Base-by-base conservation (phyloP, 2,797 vertebrate species). In the Borostomias antarcticus region DNA sequence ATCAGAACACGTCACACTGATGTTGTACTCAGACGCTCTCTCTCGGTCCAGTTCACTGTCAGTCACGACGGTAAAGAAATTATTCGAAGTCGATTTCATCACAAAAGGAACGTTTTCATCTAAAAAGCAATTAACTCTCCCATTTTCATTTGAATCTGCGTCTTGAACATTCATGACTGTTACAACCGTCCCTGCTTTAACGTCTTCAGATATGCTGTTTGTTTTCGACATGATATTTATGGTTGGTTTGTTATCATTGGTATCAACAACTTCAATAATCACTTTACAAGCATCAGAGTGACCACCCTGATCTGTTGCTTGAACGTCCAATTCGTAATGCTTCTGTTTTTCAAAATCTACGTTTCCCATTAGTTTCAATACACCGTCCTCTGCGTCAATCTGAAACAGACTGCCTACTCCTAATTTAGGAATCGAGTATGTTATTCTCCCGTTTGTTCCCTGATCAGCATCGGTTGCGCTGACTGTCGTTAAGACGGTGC, bases 241-340 rank as follows among this genome's bases (percentile, higher is more conserved):
- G 0, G 82, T 68, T 1, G 94, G 94, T 0, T 21, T 58, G 3
- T 94, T 94, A 60, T 95, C 94, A 0, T 95, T 95, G 1, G 2
- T 84, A 10, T 94, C 93, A 0, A 84, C 65, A 6, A 93, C 79
- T 3, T 93, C 88, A 10, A 95, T 13, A 0, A 87, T 58, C 33
- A 92, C 53, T 0, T 92, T 75, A 32, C 91, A 89, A 0, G 93
- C 86, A 0, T 88, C 68, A 0, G 80, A 62, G 2, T 92, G 72
- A 0, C 92, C 91, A 0, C 94, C 92, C 0, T 90, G 82, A 1
- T 94, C 93, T 51, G 50, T 88, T 0, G 69, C 93, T 45, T 92
- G 87, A 9, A 94, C 1, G 1, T 72, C 75, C 50, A 94, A 85
- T 58, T 86, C 83, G 68, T 90, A 92, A 1, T 70, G 65, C 5